phyloP scores from a whole-genome alignment of 2,797 vertebrate genomes.

The Arnoldichthys spilopterus region DNA sequence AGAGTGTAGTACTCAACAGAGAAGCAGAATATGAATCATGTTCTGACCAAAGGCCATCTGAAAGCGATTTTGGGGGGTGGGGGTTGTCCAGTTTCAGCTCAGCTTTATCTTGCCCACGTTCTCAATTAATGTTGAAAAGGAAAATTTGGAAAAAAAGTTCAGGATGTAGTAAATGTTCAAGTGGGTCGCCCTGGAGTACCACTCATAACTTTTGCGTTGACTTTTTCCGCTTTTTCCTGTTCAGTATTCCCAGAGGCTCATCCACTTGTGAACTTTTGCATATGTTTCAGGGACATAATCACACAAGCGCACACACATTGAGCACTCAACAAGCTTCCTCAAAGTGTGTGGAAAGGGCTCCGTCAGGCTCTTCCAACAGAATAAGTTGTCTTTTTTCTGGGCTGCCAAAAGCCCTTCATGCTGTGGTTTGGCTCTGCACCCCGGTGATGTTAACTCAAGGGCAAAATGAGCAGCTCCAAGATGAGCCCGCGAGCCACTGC shows the following conservation, averaged over 20 bases:
- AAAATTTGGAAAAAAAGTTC: constrained; percentile 58
- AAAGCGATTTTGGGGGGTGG: too few relatives aligned
- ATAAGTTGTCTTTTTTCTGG: constrained; percentile 40
- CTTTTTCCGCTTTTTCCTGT: constrained; percentile 43
- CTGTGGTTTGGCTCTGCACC: constrained; percentile 55
- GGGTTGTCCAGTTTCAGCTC: too few relatives aligned
- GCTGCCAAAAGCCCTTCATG: constrained; percentile 38
- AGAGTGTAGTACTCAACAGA: constrained; percentile 6
- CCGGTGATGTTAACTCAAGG: constrained; percentile 50
- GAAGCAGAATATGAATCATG: constrained; percentile 12
- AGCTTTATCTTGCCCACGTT: background rate
- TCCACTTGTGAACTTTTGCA: constrained; percentile 42
- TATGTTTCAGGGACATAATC: constrained; percentile 25
- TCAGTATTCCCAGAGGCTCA: constrained; percentile 44
- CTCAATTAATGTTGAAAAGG: constrained; percentile 51
- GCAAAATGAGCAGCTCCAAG: constrained; percentile 48
- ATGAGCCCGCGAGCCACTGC: constrained; percentile 39
- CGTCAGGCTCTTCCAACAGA: constrained; percentile 19
- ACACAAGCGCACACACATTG: constrained; percentile 8
- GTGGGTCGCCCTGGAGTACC: constrained; percentile 52
- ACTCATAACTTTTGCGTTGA: constrained; percentile 52
- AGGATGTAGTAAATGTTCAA: constrained; percentile 50
- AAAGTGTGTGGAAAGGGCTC: constrained; percentile 28
- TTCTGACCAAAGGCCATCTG: constrained; percentile 31
- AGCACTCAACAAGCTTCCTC: constrained; percentile 23